phyloP scores from a whole-genome alignment of 2,797 vertebrate genomes.

The Xiphophorus birchmanni region DNA sequence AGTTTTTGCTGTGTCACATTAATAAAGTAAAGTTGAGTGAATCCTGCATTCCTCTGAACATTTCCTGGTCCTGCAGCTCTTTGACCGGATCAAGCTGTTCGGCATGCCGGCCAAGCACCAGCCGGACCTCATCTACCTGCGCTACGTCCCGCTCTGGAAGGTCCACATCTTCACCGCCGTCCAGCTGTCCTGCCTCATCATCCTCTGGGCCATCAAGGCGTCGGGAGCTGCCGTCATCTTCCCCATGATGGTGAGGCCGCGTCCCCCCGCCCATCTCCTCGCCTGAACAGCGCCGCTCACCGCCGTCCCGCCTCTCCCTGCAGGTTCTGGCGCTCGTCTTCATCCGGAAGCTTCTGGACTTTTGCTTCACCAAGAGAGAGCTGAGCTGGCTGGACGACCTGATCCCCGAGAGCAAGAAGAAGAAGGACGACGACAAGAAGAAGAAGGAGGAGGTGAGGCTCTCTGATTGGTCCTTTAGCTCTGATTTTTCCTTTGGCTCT shows the following conservation, averaged over 20 bases:
- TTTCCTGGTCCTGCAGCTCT: slow-evolving; percentile 81
- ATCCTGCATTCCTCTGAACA: too few species aligned
- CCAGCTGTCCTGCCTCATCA: slow-evolving; percentile 91
- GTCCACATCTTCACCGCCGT: slow-evolving; percentile 92
- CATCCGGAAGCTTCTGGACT: slow-evolving; percentile 92
- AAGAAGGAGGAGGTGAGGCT: slow-evolving; percentile 69
- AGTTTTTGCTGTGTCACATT: too few species aligned
- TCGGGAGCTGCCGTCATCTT: slow-evolving; percentile 92
- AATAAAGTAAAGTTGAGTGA: too few species aligned
- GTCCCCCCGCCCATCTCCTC: neutral
- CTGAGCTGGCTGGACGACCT: slow-evolving; percentile 97
- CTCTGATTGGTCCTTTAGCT: neutral
- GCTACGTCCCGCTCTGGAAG: slow-evolving; percentile 96
- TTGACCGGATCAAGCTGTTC: slow-evolving; percentile 93
- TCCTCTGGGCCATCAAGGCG: slow-evolving; percentile 92
- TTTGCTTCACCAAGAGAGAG: slow-evolving; percentile 92
- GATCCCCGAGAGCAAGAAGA: slow-evolving; percentile 98
- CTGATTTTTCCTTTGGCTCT: neutral
- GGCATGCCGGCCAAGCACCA: slow-evolving; percentile 96
- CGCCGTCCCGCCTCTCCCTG: neutral
- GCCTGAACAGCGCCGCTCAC: neutral
- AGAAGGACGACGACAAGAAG: slow-evolving; percentile 96
- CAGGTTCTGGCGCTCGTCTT: slow-evolving; percentile 95
- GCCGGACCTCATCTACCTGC: slow-evolving; percentile 94
- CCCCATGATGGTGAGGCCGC: slow-evolving; percentile 91